Evolutionary conservation across 1,140 invertebrate genomes (phyloP).

Genomic region (Harpegnathos saltator): DNA sequence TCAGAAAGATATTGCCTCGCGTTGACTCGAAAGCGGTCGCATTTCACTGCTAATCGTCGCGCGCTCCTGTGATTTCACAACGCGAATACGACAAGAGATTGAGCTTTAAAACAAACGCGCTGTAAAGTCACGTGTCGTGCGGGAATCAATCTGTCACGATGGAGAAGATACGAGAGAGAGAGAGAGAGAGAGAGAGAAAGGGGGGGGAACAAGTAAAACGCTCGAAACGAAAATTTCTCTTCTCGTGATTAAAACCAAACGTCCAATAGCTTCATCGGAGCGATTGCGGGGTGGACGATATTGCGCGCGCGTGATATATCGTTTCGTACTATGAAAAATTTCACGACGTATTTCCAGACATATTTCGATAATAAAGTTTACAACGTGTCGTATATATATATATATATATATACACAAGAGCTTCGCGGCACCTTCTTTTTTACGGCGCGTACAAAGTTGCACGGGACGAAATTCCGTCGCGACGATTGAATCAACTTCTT

Average conservation of each 20-base stretch:
- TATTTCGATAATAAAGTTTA: slow-evolving; percentile 7
- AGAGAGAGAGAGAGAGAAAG: too few relatives aligned
- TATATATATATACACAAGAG: too few relatives aligned
- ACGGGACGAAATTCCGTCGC: background rate
- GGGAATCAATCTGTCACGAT: background rate
- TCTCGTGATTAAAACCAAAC: background rate
- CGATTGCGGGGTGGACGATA: too few relatives aligned
- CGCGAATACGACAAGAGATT: background rate
- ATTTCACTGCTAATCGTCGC: too few relatives aligned
- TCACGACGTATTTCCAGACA: background rate
- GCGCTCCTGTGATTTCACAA: background rate
- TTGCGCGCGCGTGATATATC: background rate
- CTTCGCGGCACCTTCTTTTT: background rate
- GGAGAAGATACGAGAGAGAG: too few relatives aligned
- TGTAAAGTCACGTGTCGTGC: background rate
- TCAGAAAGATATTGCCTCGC: background rate
- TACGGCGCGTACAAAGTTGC: background rate
- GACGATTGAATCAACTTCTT: slow-evolving; percentile 20
- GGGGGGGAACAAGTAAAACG: background rate
- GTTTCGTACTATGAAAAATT: background rate
- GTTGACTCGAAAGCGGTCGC: background rate
- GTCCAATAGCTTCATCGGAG: background rate
- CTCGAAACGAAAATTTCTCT: too few relatives aligned
- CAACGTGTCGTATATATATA: background rate
- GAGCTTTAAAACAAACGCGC: background rate